Evolutionary conservation across 2,113 vertebrate genomes (phyloP), one percentile per base, ranked within the genome.

Genomic region (Piliocolobus tephrosceles): DNA sequence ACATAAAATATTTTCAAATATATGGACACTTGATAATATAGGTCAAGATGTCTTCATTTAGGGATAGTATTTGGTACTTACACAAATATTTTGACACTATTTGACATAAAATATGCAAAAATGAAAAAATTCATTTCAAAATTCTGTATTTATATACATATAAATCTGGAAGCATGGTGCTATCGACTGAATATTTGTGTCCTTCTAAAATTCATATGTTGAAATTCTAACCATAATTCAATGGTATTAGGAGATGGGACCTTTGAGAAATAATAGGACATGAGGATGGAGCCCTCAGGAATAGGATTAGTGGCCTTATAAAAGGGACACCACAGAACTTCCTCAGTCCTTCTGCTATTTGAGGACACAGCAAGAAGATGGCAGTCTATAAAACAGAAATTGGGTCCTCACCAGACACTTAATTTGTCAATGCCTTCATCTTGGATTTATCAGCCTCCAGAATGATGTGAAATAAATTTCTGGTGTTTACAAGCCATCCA

Each of bases 1-100:
- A 76, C 40, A 30, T 70, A 12, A 16, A 85, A 57, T 89, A 68
- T 91, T 94, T 64, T 23, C 70, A 95, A 93, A 94, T 88, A 79
- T 22, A 83, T 27, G 8, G 47, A 86, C 57, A 95, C 57, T 73
- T 91, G 30, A 75, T 75, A 91, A 68, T 2, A 88, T 2, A n/a
- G 45, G 22, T 72, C 6, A 72, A 70, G 79, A 43, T 80, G 11
- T 22, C 4, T 88, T 68, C 16, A 80, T 76, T 94, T 88, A 50
- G 70, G 58, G 22, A 45, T 50, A 66, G 25, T 64, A 47, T 86
- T 89, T 73, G 25, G 20, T 70, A 85, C 27, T 58, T 81, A 72
- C 0, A 13, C 58, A 50, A 47, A 58, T 66, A 87, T 35, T 7
- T n/a, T n/a, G 50, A 58, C 40, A 92, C 4, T 81, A 30, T 82